These are phyloP conservation scores for Marasmarcha lunaedactyla DNA, from an alignment of 2,888 invertebrate species.

Conservation along the genomic window DNA sequence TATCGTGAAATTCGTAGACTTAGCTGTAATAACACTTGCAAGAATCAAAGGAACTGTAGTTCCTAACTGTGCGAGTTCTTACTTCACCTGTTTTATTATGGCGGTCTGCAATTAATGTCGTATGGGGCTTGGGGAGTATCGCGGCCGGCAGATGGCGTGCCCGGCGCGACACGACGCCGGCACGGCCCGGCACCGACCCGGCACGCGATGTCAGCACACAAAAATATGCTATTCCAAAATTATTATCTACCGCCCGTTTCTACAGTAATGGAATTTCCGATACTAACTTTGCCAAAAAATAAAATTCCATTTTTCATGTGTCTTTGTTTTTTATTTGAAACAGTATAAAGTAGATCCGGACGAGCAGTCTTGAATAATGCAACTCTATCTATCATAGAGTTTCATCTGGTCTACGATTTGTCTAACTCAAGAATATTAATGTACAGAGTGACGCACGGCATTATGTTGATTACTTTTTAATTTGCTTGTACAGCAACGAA, in stretches of 20 bases:
- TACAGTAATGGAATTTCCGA: background rate
- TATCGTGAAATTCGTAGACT: no score
- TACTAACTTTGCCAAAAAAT: no score
- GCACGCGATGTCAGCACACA: slow-evolving; percentile 46
- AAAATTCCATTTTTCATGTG: slow-evolving; percentile 3
- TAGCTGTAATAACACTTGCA: no score
- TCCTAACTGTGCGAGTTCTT: no score
- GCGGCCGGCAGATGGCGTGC: slow-evolving; percentile 39
- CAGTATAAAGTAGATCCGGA: slow-evolving; percentile 11
- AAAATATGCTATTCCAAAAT: slow-evolving; percentile 22
- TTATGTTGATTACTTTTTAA: slow-evolving; percentile 16
- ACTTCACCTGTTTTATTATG: no score
- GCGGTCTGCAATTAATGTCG: background rate
- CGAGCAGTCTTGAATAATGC: slow-evolving; percentile 24
- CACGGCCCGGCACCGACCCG: slow-evolving; percentile 44
- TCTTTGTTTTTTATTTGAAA: no score
- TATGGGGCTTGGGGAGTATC: background rate
- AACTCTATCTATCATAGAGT: slow-evolving; percentile 30
- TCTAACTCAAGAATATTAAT: slow-evolving; percentile 38
- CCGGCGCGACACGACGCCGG: slow-evolving; percentile 53
- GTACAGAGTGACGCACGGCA: slow-evolving; percentile 18
- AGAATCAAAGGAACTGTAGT: no score
- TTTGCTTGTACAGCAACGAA: slow-evolving; percentile 14
- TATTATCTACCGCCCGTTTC: background rate
- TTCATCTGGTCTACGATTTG: slow-evolving; percentile 37